A percentile compares a stretch with the other conserved stretches of the same genome.
These are phyloP conservation scores for Ginglymostoma cirratum DNA, from an alignment of 2,113 vertebrate genomes.

Conservation along the genomic window DNA sequence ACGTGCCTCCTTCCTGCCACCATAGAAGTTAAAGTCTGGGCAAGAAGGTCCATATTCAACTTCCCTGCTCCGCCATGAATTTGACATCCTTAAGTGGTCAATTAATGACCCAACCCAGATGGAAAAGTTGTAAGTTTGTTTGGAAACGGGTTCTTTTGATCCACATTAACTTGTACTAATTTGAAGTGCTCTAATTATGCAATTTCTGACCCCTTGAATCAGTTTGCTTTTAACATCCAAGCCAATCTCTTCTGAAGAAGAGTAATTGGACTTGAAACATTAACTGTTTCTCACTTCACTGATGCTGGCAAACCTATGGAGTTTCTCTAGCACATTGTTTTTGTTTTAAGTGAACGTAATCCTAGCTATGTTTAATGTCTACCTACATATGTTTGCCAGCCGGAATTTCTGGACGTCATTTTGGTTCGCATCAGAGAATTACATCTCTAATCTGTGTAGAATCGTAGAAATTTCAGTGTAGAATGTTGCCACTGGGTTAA, in stretches of 20 bases:
- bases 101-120: too few relatives aligned
- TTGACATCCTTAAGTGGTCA: too few relatives aligned
- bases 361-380: not conserved
- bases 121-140: not conserved
- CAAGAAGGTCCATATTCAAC: not conserved
- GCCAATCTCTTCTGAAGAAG: too few relatives aligned
- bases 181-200: too few relatives aligned
- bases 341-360: not conserved
- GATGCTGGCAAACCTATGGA: too few relatives aligned
- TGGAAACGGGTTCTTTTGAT: too few relatives aligned
- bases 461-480: not conserved
- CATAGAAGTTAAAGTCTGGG: not conserved
- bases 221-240: not conserved
- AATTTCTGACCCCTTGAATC: not conserved
- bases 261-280: too few relatives aligned
- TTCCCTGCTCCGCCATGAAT: not conserved
- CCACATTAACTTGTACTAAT: too few relatives aligned
- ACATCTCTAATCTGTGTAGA: not conserved
- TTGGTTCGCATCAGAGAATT: not conserved
- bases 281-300: too few relatives aligned
- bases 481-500: not conserved
- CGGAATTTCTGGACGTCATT: not conserved
- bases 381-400: not conserved
- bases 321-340: too few relatives aligned
- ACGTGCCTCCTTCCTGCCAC: too few relatives aligned